A percentile compares a stretch with the other conserved stretches of the same genome.
Conservation (phyloP, 2,888 invertebrate species). For the Erpobdella octoculata region DNA sequence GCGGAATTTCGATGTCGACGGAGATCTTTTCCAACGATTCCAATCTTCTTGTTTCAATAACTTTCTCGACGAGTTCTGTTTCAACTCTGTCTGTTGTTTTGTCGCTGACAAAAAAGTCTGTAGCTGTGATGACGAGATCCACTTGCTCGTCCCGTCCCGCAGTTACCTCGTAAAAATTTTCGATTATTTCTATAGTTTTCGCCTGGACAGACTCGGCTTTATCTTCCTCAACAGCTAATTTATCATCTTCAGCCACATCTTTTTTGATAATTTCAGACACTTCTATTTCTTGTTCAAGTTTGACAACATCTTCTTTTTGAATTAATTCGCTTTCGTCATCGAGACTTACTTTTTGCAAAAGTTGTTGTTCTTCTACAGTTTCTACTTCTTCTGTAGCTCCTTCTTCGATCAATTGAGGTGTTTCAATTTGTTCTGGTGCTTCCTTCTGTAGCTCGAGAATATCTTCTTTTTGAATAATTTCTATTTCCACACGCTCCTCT, state of each 20-base stretch:
- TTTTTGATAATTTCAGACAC: background rate
- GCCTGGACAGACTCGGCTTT: background rate
- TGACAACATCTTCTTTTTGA: background rate
- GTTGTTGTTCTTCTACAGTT: background rate
- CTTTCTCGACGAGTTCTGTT: constrained; percentile 26
- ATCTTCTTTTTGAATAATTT: background rate
- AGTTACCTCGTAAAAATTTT: too few relatives aligned
- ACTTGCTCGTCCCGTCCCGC: background rate
- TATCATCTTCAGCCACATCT: background rate
- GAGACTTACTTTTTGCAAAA: background rate
- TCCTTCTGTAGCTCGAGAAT: background rate
- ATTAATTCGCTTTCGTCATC: background rate
- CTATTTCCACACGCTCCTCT: background rate
- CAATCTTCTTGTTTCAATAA: too few relatives aligned
- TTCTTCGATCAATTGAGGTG: background rate
- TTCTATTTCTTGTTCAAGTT: background rate
- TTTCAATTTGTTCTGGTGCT: background rate
- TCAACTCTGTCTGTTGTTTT: background rate
- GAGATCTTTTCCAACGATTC: too few relatives aligned
- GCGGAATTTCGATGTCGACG: background rate
- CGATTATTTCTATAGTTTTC: too few relatives aligned
- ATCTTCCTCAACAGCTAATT: background rate
- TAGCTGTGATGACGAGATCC: too few relatives aligned
- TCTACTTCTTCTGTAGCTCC: too few relatives aligned
- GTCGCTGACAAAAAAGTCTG: background rate